phyloP scores from a whole-genome alignment of 2,113 vertebrate species.

The Panthera uncia region DNA sequence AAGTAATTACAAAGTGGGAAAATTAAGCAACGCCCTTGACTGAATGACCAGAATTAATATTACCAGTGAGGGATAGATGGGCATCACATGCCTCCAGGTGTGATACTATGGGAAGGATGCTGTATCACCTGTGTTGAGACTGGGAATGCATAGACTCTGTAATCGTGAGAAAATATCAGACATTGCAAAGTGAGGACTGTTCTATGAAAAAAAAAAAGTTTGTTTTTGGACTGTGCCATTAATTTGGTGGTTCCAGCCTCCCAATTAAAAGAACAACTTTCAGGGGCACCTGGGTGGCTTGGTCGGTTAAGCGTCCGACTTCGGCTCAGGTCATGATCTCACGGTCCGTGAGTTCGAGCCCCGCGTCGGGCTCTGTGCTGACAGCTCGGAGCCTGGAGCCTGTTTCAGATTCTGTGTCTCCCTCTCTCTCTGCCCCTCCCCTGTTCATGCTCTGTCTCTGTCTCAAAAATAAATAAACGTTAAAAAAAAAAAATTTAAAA shows the following conservation, averaged over 20 bases:
- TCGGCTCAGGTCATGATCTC: too few relatives aligned
- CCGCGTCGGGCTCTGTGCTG: too few relatives aligned
- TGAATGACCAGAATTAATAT: neutral
- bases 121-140: neutral
- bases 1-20: neutral
- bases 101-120: neutral
- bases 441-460: too few relatives aligned
- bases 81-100: neutral
- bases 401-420: too few relatives aligned
- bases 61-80: neutral
- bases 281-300: neutral
- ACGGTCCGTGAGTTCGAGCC: too few relatives aligned
- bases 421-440: too few relatives aligned
- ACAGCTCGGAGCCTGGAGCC: too few relatives aligned
- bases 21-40: neutral
- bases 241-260: neutral
- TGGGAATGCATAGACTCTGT: neutral
- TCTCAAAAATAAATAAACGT: too few relatives aligned
- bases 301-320: too few relatives aligned
- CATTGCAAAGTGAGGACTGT: neutral
- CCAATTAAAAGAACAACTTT: neutral
- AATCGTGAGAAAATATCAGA: neutral
- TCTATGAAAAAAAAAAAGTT: neutral
- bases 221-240: neutral
- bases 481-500: too few relatives aligned